Evolutionary conservation across 2,888 invertebrate species (phyloP).

Genomic region (Coecobrya sp.): DNA sequence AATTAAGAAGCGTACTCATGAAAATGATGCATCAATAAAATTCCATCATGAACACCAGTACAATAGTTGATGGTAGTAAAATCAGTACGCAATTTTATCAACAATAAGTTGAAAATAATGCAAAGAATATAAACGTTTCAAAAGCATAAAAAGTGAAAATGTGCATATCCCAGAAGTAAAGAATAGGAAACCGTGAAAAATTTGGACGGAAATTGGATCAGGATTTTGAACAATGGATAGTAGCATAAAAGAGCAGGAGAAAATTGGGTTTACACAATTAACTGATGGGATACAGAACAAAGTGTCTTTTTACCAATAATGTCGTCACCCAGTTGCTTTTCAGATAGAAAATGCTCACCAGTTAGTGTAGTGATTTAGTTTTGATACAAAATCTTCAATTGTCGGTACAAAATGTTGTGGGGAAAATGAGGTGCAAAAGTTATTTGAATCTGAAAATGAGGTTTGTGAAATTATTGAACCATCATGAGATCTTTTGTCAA

Average conservation of each 20-base stretch:
- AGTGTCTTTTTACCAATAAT: background rate
- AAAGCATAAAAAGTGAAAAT: background rate
- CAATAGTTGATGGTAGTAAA: too few species aligned
- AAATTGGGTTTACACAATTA: slow-evolving; percentile 64
- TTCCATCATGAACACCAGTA: background rate
- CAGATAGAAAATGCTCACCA: background rate
- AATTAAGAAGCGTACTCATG: background rate
- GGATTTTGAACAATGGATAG: slow-evolving; percentile 23
- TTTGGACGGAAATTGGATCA: slow-evolving; percentile 70
- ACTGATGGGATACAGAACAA: slow-evolving; percentile 8
- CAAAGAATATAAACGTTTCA: background rate
- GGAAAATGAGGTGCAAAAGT: background rate
- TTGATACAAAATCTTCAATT: background rate
- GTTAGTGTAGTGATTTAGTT: background rate
- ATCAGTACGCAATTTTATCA: too few species aligned
- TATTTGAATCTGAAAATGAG: background rate
- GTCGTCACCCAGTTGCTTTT: background rate
- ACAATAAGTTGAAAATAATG: too few species aligned
- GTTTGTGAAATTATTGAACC: slow-evolving; percentile 9
- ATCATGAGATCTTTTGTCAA: slow-evolving; percentile 14
- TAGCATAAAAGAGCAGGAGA: slow-evolving; percentile 21
- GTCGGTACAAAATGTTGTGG: background rate
- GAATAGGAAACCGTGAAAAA: slow-evolving; percentile 36
- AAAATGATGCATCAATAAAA: background rate
- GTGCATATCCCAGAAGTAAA: background rate